These are phyloP conservation scores for Gonatopus flavifemur DNA, from an alignment of 1,140 invertebrate genomes.

Conservation along the genomic window DNA sequence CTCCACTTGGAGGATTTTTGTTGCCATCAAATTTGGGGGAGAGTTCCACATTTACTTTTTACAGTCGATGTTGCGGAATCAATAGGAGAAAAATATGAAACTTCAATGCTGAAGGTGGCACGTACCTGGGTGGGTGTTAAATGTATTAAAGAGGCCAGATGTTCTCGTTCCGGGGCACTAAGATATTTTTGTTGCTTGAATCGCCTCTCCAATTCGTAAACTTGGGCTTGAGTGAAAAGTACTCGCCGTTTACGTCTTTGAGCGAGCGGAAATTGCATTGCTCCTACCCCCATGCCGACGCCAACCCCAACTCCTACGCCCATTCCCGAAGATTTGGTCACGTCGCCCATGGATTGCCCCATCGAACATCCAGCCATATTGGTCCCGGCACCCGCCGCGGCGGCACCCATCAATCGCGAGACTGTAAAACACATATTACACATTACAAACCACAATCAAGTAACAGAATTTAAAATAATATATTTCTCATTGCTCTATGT, in stretches of 20 bases:
- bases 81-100: neutral
- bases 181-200: constrained; percentile 97
- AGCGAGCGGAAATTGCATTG: constrained; percentile 88
- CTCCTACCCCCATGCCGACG: constrained; percentile 78
- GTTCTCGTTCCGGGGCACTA: constrained; percentile 93
- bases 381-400: constrained; percentile 66
- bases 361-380: constrained; percentile 65
- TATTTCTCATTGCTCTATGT: too few relatives aligned
- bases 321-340: constrained; percentile 68
- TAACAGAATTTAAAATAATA: neutral
- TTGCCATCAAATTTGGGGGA: too few relatives aligned
- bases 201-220: constrained; percentile 94
- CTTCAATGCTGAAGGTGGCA: too few relatives aligned
- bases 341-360: constrained; percentile 83
- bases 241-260: constrained; percentile 93
- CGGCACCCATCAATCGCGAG: constrained; percentile 83
- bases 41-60: too few relatives aligned
- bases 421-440: constrained; percentile 73
- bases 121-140: constrained; percentile 93
- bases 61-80: neutral
- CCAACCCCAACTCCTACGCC: constrained; percentile 66
- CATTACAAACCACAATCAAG: neutral
- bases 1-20: too few relatives aligned
- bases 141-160: constrained; percentile 90
- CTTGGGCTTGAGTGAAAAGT: constrained; percentile 97